phyloP scores from a whole-genome alignment of 2,113 vertebrate species.

The Phasianus colchicus region DNA sequence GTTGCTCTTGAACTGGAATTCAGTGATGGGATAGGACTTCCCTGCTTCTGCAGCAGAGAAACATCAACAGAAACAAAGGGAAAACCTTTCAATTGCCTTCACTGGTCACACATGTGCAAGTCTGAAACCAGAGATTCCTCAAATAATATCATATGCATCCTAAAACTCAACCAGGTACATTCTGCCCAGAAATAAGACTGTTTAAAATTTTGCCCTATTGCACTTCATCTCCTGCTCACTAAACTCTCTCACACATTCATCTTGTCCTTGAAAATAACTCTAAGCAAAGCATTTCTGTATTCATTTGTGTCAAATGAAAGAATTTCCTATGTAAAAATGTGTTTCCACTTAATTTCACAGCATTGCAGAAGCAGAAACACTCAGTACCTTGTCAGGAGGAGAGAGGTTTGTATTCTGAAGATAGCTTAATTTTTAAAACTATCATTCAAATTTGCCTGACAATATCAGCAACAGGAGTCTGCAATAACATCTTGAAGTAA shows the following conservation, averaged over 20 bases:
- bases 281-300: not conserved
- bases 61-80: not conserved
- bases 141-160: fast-evolving
- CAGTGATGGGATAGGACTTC: not conserved
- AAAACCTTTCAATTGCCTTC: not conserved
- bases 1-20: not conserved
- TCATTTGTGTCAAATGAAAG: not conserved
- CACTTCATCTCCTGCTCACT: not conserved
- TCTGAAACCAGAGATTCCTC: not conserved
- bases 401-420: not conserved
- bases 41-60: not conserved
- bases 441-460: not conserved
- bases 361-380: not conserved
- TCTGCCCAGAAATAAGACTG: not conserved
- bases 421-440: not conserved
- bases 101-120: not conserved
- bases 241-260: not conserved
- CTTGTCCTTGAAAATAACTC: not conserved
- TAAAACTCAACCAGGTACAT: not conserved
- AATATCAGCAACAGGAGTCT: not conserved
- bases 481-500: not conserved
- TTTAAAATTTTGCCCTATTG: not conserved
- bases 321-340: not conserved
- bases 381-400: not conserved
- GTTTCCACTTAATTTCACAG: not conserved